Evolutionary conservation across 2,797 vertebrate species (phyloP).

Genomic region (Melanotaenia parkinsoni): DNA sequence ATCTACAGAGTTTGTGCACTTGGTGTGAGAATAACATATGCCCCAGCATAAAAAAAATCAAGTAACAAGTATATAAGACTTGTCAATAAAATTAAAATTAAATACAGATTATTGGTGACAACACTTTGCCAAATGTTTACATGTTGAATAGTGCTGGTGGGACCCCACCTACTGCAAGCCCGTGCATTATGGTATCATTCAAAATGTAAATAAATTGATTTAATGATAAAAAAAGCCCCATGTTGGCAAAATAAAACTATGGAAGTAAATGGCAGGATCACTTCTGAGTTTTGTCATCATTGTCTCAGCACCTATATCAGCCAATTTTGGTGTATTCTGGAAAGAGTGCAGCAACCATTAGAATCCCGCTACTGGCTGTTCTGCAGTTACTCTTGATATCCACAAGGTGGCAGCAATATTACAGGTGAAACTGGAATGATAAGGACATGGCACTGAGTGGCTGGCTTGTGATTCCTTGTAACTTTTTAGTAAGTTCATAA

Average conservation of each 20-base stretch:
- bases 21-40: slow-evolving; percentile 62
- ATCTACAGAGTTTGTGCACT: slow-evolving; percentile 55
- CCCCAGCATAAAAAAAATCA: slow-evolving; percentile 58
- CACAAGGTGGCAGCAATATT: slow-evolving; percentile 67
- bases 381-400: slow-evolving; percentile 68
- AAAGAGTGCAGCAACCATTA: slow-evolving; percentile 71
- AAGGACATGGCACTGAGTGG: slow-evolving; percentile 66
- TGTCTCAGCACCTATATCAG: slow-evolving; percentile 61
- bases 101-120: slow-evolving; percentile 75
- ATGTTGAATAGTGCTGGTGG: slow-evolving; percentile 69
- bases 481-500: slow-evolving; percentile 38
- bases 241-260: slow-evolving; percentile 40
- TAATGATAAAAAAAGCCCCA: slow-evolving; percentile 47
- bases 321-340: slow-evolving; percentile 33
- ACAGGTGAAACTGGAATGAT: slow-evolving; percentile 51
- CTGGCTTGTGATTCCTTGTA: slow-evolving; percentile 51
- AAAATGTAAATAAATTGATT: slow-evolving; percentile 54
- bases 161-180: slow-evolving; percentile 58
- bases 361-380: slow-evolving; percentile 79
- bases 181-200: slow-evolving; percentile 60
- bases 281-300: slow-evolving; percentile 50
- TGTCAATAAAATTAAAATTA: slow-evolving; percentile 78
- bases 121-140: slow-evolving; percentile 58
- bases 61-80: slow-evolving; percentile 74
- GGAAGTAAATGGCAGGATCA: slow-evolving; percentile 58